These are phyloP conservation scores for Wasmannia auropunctata DNA, from an alignment of 1,140 invertebrate genomes.

Conservation along the genomic window DNA sequence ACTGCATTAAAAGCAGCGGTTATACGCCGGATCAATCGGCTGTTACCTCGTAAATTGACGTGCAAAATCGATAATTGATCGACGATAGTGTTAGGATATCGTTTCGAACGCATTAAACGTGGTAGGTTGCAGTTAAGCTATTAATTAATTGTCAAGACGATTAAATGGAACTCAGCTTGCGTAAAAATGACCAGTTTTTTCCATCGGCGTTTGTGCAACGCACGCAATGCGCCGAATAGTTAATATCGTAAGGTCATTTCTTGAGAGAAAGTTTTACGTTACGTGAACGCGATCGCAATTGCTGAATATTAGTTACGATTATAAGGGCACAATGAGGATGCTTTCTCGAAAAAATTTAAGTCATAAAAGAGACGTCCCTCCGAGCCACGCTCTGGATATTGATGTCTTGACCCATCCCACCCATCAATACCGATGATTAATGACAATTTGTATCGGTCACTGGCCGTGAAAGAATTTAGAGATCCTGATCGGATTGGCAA, in stretches of 20 bases:
- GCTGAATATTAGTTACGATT: background rate
- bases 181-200: background rate
- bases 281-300: background rate
- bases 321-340: background rate
- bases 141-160: background rate
- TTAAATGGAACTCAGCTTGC: background rate
- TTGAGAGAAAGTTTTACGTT: slow-evolving; percentile 14
- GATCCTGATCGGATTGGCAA: background rate
- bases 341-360: background rate
- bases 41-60: background rate
- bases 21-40: background rate
- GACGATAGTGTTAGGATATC: background rate
- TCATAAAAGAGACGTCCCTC: background rate
- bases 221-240: background rate
- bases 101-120: background rate
- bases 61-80: slow-evolving; percentile 25
- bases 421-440: slow-evolving; percentile 48
- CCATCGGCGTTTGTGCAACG: background rate
- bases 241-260: background rate
- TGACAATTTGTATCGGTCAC: slow-evolving; percentile 43
- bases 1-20: background rate
- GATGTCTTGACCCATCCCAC: slow-evolving; percentile 25
- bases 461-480: background rate
- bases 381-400: slow-evolving; percentile 25
- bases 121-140: background rate